Conservation (phyloP, 2,888 invertebrate species). For the Mimumesa dahlbomi region DNA sequence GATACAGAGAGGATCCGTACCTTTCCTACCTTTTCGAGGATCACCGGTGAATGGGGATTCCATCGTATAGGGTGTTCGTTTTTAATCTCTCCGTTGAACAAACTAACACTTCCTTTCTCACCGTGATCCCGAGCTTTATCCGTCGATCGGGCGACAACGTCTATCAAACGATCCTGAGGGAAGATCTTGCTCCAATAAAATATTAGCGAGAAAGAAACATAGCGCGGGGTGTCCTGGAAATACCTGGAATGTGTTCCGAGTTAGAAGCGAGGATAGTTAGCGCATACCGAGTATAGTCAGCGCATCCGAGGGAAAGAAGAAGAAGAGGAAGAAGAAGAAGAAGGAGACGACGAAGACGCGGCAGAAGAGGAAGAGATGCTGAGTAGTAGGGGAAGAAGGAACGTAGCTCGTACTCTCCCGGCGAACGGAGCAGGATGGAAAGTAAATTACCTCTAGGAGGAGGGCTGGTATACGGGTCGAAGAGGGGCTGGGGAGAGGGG, state of each 20-base stretch:
- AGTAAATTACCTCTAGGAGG: slow-evolving; percentile 73
- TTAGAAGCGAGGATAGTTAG: slow-evolving; percentile 39
- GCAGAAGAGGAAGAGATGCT: slow-evolving; percentile 33
- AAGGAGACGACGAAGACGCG: slow-evolving; percentile 28
- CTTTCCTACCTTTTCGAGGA: slow-evolving; percentile 11
- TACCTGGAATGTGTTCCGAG: slow-evolving; percentile 18
- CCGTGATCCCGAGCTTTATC: neutral
- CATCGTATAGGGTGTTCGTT: neutral
- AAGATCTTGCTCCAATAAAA: neutral
- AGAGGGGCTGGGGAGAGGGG: too few species aligned
- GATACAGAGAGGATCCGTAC: too few species aligned
- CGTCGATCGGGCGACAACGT: neutral
- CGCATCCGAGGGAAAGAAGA: slow-evolving; percentile 47
- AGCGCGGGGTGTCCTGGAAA: neutral
- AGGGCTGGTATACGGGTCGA: slow-evolving; percentile 51
- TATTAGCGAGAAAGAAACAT: neutral
- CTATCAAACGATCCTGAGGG: too few species aligned
- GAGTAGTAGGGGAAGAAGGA: slow-evolving; percentile 44
- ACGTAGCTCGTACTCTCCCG: slow-evolving; percentile 55
- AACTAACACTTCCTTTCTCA: neutral
- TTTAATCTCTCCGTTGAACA: slow-evolving; percentile 3
- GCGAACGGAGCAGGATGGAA: slow-evolving; percentile 64
- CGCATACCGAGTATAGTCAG: slow-evolving; percentile 48
- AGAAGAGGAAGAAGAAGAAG: slow-evolving; percentile 36
- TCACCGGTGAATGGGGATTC: slow-evolving; percentile 19